Evolutionary conservation across 2,888 invertebrate species (phyloP).

Genomic region (Aleiodes leptofemur): DNA sequence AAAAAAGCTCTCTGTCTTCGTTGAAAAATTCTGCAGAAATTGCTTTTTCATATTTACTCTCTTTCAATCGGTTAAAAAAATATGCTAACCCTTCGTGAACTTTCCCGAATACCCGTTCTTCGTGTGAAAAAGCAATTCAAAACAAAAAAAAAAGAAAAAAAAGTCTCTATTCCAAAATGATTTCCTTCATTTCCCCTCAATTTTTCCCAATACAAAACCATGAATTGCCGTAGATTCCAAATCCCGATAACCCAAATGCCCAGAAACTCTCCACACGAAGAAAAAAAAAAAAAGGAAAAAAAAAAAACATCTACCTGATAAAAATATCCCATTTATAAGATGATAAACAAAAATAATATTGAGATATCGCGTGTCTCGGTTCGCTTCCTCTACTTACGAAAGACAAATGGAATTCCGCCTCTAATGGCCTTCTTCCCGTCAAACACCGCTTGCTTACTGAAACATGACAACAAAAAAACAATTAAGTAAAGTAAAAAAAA

Average conservation of each 20-base stretch:
- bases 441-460: conserved; percentile 95
- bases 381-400: conserved; percentile 86
- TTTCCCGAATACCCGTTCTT: no score
- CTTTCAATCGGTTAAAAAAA: no score
- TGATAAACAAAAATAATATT: conserved; percentile 41
- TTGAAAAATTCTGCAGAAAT: no score
- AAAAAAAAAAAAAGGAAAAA: neutral
- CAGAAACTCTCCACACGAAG: no score
- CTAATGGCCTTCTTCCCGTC: conserved; percentile 97
- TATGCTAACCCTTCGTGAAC: no score
- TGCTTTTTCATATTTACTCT: no score
- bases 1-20: no score
- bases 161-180: no score
- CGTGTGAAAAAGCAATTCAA: no score
- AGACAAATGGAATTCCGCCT: conserved; percentile 97
- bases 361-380: conserved; percentile 40
- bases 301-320: neutral
- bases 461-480: conserved; percentile 69
- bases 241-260: no score
- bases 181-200: neutral
- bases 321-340: conserved; percentile 30
- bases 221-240: no score
- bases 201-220: neutral
- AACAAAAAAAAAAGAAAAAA: no score
- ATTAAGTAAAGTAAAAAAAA: conserved; percentile 28